Conservation (phyloP, 2,888 invertebrate genomes). For the Aproaerema taeniolella region DNA sequence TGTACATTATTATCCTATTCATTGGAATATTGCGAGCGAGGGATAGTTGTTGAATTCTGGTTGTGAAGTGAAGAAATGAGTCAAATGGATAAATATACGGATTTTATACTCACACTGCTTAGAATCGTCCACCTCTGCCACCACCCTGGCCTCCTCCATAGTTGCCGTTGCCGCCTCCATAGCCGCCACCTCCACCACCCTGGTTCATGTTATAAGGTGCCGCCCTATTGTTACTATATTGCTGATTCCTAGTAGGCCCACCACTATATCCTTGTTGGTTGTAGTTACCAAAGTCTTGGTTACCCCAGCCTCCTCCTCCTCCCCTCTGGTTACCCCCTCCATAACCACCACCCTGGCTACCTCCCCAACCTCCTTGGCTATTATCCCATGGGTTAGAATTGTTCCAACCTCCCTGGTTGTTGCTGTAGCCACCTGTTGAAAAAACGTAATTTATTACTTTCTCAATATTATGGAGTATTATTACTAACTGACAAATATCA, state of each 20-base stretch:
- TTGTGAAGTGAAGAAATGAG: slow-evolving; percentile 24
- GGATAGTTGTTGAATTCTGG: slow-evolving; percentile 27
- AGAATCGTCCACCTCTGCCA: slow-evolving; percentile 59
- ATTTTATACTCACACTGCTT: slow-evolving; percentile 54
- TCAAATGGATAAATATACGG: too few species aligned
- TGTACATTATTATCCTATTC: slow-evolving; percentile 33
- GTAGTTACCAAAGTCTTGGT: slow-evolving; percentile 85
- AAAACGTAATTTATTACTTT: too few species aligned
- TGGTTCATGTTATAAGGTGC: slow-evolving; percentile 84
- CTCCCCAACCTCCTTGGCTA: slow-evolving; percentile 43
- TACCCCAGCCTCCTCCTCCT: slow-evolving; percentile 71
- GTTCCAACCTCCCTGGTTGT: slow-evolving; percentile 76
- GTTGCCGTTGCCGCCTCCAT: slow-evolving; percentile 59
- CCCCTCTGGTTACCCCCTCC: slow-evolving; percentile 70
- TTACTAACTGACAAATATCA: background rate
- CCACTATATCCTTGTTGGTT: slow-evolving; percentile 92
- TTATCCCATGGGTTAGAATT: slow-evolving; percentile 71
- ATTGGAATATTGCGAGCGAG: slow-evolving; percentile 23
- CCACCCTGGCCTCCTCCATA: slow-evolving; percentile 62
- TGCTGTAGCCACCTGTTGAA: slow-evolving; percentile 72
- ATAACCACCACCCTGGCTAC: slow-evolving; percentile 52
- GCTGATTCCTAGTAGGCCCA: slow-evolving; percentile 89
- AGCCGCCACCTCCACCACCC: slow-evolving; percentile 73
- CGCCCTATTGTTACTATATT: slow-evolving; percentile 82
- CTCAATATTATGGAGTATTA: background rate